Evolutionary conservation across 2,888 invertebrate species (phyloP).

Genomic region (Epiblema foenella): DNA sequence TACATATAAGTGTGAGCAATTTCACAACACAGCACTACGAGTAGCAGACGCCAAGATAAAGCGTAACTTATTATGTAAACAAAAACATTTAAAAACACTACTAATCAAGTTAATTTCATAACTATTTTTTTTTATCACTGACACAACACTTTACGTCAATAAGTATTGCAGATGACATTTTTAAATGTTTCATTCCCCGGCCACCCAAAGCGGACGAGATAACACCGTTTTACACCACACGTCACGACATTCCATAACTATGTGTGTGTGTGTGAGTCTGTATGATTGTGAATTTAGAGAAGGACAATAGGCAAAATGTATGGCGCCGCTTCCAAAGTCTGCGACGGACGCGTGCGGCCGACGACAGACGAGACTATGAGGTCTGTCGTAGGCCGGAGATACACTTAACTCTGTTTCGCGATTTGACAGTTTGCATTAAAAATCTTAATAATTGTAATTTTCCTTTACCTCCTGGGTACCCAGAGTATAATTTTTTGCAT

Average conservation of each 20-base stretch:
- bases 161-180: conserved; percentile 14
- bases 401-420: too few species aligned
- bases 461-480: too few species aligned
- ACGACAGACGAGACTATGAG: too few species aligned
- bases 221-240: conserved; percentile 19
- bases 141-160: background rate
- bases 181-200: conserved; percentile 18
- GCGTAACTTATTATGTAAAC: background rate
- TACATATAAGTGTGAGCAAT: background rate
- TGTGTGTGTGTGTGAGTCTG: background rate
- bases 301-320: too few species aligned
- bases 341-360: too few species aligned
- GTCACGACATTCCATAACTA: conserved; percentile 13
- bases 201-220: conserved; percentile 29
- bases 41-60: background rate
- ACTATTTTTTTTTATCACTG: too few species aligned
- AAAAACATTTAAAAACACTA: background rate
- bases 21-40: background rate
- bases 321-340: too few species aligned
- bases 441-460: too few species aligned
- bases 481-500: too few species aligned
- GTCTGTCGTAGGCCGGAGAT: too few species aligned
- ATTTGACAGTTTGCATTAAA: too few species aligned
- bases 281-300: too few species aligned
- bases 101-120: background rate